Evolutionary conservation across 2,113 vertebrate genomes (phyloP), one percentile per base, ranked within the genome.

Genomic region (Neotoma lepida): DNA sequence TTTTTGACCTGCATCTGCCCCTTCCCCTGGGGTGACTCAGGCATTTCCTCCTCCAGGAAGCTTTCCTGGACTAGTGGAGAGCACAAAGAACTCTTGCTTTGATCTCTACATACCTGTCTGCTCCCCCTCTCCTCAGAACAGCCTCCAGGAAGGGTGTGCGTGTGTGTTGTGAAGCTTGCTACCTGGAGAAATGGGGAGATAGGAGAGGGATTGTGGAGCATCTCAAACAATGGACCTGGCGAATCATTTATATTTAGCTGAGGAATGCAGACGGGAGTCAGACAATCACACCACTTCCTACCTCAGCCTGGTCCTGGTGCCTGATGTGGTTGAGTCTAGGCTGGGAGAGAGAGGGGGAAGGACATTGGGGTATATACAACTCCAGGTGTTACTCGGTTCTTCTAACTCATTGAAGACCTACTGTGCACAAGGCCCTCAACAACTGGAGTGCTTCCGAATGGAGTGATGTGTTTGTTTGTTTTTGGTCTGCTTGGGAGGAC

Each of bases 201-300:
- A 77, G 80, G 82, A 35, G 71, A 82, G 54, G 63, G 87, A 56
- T 95, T 95, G 94, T 77, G 93, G 87, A 93, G 93, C 84, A 96
- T 95, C 94, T 91, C 93, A 93, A 97, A 97, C 91, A 97, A 96
- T 96, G 70, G 91, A 71, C 94, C 70, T 84, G 73, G 71, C 89
- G 84, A 91, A 96, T 96, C 80, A 93, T 96, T 97, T 96, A 95
- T 97, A 97, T 96, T 97, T 97, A 97, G 97, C 97, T 82, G 51
- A 97, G 96, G 97, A 97, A 97, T 97, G 97, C 89, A 85, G 95
- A 46, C 89, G 12, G 56, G 96, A 81, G 76, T 86, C 91, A 88
- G 93, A 95, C 86, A 22, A 81, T 95, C 56, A 86, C 77, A 82
- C 26, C 4, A 12, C 86, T 96, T 96, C 91, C 96, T 91, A 74